Conservation (phyloP, 92 coral and sea anemone genomes). For the Paramuricea clavata region DNA sequence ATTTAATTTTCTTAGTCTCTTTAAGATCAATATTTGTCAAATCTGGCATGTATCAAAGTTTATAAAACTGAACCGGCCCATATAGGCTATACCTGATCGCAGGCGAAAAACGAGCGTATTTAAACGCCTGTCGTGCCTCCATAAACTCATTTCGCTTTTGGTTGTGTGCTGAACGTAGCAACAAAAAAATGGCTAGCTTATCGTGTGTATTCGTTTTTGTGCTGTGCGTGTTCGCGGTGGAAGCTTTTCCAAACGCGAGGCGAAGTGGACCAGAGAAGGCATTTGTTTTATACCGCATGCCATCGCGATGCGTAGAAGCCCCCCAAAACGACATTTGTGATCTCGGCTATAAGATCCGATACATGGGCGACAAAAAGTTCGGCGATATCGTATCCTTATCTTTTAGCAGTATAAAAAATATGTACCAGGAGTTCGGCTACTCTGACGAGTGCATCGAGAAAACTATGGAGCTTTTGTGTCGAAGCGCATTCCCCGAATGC, state of each 20-base stretch:
- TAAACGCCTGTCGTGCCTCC: neutral
- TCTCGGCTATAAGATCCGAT: neutral
- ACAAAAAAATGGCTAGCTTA: neutral
- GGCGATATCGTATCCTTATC: neutral
- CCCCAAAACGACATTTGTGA: slow-evolving; percentile 1
- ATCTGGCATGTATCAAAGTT: neutral
- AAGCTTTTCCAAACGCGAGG: neutral
- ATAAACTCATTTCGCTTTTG: neutral
- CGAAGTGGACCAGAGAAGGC: neutral
- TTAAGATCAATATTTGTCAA: neutral
- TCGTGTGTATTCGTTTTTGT: neutral
- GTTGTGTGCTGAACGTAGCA: neutral
- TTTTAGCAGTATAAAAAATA: neutral
- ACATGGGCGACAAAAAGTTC: neutral
- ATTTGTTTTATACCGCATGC: neutral
- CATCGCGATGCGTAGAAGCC: neutral
- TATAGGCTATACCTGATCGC: neutral
- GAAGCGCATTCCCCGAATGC: neutral
- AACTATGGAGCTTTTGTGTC: neutral
- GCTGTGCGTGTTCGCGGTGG: neutral
- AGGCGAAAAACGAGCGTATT: neutral
- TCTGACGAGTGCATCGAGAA: neutral
- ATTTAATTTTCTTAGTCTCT: neutral
- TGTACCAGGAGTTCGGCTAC: neutral
- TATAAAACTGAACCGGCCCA: neutral